Conservation (phyloP, 1,140 invertebrate species). For the Carposina sasakii region DNA sequence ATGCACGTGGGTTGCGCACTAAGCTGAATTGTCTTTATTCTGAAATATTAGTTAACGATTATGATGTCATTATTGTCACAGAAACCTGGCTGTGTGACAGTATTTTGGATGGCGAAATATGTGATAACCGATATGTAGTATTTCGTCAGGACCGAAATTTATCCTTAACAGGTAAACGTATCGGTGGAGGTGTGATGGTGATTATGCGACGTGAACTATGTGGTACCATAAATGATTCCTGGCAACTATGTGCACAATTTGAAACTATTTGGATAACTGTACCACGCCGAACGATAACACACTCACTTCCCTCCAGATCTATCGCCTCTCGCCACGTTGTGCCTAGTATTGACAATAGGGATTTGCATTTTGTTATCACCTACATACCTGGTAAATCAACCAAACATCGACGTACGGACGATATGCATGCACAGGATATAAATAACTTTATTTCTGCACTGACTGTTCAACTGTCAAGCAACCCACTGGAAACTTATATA, state of each 20-base stretch:
- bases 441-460: too few species aligned
- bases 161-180: not conserved
- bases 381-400: not conserved
- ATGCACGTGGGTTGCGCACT: not conserved
- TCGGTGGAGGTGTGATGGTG: not conserved
- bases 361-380: not conserved
- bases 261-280: not conserved
- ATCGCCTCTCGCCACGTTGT: too few species aligned
- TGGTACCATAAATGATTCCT: too few species aligned
- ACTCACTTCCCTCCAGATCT: not conserved
- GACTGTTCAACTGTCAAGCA: not conserved
- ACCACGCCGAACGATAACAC: not conserved
- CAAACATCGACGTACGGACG: not conserved
- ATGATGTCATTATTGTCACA: not conserved
- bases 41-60: not conserved
- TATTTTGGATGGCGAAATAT: not conserved
- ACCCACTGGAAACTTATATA: not conserved
- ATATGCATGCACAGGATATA: too few species aligned
- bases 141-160: not conserved
- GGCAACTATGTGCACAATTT: not conserved
- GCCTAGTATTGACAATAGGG: not conserved
- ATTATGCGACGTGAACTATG: too few species aligned
- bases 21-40: not conserved
- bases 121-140: not conserved
- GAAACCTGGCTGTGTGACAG: slow-evolving; percentile 1